Base-by-base conservation (phyloP, 2,888 invertebrate species). In the Drosophila quinaria region DNA sequence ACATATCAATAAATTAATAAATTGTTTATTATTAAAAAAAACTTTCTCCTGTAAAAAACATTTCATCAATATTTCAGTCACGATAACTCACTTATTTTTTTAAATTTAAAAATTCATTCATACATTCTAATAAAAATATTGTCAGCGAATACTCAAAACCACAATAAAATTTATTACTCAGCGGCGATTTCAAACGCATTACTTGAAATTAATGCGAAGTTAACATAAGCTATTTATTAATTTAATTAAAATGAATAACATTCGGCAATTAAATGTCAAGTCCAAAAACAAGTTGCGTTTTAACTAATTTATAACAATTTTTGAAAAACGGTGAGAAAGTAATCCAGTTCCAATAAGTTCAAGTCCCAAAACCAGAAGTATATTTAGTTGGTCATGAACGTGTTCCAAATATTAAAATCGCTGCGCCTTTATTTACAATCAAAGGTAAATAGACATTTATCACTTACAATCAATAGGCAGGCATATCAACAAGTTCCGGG, bases 401-500 rank as follows among this genome's bases (percentile, higher is more conserved):
- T 15, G 62, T 29, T 22, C 29, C 55, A 39, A 47, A 75, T 63
- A 54, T 31, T 10, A 6, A 55, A 55, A 41, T 44, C 11, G 10
- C 37, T 60, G 52, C 47, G 17, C 52, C 47, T 41, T 33, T 17
- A 29, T 37, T 47, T 47, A 58, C 31, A 58, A 58, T 39, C 29
- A 33, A 49, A 41, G 15, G 42, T 35, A 33, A 47, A 35, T 52
- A 68, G 54, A 70, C 60, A 50, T 66, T 63, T 35, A 58, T 61
- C 66, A 61, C 54, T 74, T 74, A 70, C 74, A 80, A 49, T 64
- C 55, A 62, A 74, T 64, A 75, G 72, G 54, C 54, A 17, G 54
- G 72, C 75, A 74, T 80, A 70, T 74, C 31, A 69, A 58, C 65
- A 60, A 80, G 84, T 81, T 81, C 85, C 81, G 81, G 67, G 50